Evolutionary conservation across 2,888 invertebrate species (phyloP).

Genomic region (Acrobeloides nanus): DNA sequence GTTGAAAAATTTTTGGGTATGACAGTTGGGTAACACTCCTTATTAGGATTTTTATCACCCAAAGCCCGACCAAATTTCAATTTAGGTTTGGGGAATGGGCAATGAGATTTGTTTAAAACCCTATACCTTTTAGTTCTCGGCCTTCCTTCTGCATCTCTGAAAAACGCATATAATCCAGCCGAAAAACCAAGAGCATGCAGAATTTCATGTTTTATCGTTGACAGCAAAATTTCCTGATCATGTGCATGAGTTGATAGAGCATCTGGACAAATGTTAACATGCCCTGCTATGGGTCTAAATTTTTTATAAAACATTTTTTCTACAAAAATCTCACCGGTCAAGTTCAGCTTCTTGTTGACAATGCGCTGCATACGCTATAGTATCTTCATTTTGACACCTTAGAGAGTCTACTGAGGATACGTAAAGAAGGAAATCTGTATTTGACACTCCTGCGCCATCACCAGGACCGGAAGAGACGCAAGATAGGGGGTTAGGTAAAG

Average conservation of each 20-base stretch:
- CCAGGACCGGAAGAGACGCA: conserved; percentile 61
- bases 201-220: conserved; percentile 97
- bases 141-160: conserved; percentile 66
- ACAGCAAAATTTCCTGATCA: conserved; percentile 74
- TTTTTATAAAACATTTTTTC: conserved; percentile 2
- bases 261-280: conserved; percentile 92
- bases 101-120: not conserved
- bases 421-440: conserved; percentile 90
- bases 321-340: conserved; percentile 62
- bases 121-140: conserved; percentile 60
- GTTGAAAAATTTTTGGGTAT: no score
- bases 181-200: conserved; percentile 95
- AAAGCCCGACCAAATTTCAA: no score
- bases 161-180: conserved; percentile 90
- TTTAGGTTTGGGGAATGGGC: no score
- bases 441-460: conserved; percentile 59
- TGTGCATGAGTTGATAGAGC: conserved; percentile 83
- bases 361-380: conserved; percentile 87
- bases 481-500: conserved; percentile 19
- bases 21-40: no score
- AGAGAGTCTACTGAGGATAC: conserved; percentile 88
- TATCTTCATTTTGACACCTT: conserved; percentile 81
- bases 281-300: conserved; percentile 79
- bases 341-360: conserved; percentile 89
- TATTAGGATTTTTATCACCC: no score